Evolutionary conservation across 2,797 vertebrate species (phyloP).

Genomic region (Rhyacichthys aspro): DNA sequence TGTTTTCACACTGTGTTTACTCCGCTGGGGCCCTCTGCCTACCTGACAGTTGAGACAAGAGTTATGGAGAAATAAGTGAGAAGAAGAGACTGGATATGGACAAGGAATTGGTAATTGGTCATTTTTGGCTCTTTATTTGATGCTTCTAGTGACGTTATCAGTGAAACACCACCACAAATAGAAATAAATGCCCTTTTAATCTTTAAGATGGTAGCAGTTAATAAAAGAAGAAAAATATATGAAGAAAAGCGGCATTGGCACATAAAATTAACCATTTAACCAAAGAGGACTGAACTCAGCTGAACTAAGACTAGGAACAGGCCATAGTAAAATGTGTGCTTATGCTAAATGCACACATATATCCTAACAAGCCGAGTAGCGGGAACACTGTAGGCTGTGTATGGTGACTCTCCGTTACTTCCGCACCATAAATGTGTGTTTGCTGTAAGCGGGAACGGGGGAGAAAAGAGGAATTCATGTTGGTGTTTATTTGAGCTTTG

Average conservation of each 20-base stretch:
- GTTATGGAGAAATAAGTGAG: constrained; percentile 18
- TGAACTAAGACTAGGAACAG: constrained; percentile 38
- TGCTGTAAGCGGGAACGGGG: constrained; percentile 76
- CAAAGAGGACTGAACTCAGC: constrained; percentile 17
- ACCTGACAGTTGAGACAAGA: constrained; percentile 41
- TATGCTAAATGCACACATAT: constrained; percentile 47
- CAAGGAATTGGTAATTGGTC: background rate
- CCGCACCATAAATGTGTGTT: constrained; percentile 80
- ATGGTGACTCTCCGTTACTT: constrained; percentile 64
- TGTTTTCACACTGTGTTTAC: constrained; percentile 66
- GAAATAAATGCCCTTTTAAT: background rate
- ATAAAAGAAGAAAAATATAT: background rate
- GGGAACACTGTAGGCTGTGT: constrained; percentile 80
- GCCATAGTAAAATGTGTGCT: constrained; percentile 41
- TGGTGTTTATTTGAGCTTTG: constrained; percentile 82
- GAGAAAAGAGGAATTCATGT: constrained; percentile 86
- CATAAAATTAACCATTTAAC: constrained; percentile 12
- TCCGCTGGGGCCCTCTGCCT: constrained; percentile 39
- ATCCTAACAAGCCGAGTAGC: constrained; percentile 31
- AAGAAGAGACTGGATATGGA: constrained; percentile 1
- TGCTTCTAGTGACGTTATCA: too few species aligned
- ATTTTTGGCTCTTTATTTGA: background rate
- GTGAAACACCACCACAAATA: too few species aligned
- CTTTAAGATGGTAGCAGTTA: background rate
- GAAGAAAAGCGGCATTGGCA: constrained; percentile 9